Evolutionary conservation across 2,797 vertebrate genomes (phyloP).

Genomic region (Poeciliopsis paucimaculata): DNA sequence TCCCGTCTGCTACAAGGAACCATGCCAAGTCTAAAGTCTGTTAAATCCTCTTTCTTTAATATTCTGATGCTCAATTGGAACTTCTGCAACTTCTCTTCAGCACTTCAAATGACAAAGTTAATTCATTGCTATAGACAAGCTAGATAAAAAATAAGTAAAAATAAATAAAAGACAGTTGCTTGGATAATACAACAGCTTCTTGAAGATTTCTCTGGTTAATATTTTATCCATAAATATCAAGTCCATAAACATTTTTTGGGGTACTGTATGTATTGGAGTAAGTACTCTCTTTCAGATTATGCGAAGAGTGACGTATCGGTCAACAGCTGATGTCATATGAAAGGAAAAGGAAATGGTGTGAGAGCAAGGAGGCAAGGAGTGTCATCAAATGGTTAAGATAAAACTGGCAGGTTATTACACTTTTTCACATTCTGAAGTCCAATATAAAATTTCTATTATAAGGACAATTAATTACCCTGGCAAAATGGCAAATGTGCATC

Average conservation of each 20-base stretch:
- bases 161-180: not conserved
- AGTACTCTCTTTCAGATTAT: slow-evolving; percentile 31
- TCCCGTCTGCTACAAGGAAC: not conserved
- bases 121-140: not conserved
- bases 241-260: slow-evolving; percentile 13
- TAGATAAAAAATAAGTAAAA: slow-evolving; percentile 1
- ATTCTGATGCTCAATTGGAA: not conserved
- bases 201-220: not conserved
- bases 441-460: slow-evolving; percentile 99
- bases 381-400: slow-evolving; percentile 91
- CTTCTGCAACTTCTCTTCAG: not conserved
- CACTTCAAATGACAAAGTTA: not conserved
- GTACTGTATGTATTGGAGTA: not conserved
- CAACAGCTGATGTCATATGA: slow-evolving; percentile 56
- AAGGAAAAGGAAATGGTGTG: slow-evolving; percentile 39
- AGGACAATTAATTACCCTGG: slow-evolving; percentile 99
- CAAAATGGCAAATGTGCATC: slow-evolving; percentile 99
- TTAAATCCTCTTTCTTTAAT: not conserved
- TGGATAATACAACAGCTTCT: slow-evolving; percentile 5
- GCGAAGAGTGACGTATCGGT: slow-evolving; percentile 44
- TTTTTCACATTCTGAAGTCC: slow-evolving; percentile 94
- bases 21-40: not conserved
- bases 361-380: slow-evolving; percentile 64
- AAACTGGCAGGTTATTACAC: slow-evolving; percentile 99
- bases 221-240: not conserved